Evolutionary conservation across 1,140 invertebrate species (phyloP), one percentile per base, ranked within the genome.

Genomic region (Eulimnadia texana): DNA sequence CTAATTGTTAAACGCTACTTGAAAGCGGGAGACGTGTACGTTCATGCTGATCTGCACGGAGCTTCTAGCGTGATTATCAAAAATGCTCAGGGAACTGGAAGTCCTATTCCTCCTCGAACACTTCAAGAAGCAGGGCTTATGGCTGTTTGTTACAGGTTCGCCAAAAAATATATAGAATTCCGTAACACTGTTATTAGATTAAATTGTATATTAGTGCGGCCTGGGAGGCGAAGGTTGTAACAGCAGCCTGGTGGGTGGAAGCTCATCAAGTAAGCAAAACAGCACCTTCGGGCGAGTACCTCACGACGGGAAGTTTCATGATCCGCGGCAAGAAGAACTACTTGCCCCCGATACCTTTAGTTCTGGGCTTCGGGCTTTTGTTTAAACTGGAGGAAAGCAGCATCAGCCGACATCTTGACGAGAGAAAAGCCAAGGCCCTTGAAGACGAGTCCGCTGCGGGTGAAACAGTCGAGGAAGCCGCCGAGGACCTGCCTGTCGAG

Each of bases 281-380:
- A 0, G 96, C 96, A 0, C 81, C 80, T 2, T 76, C 74, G 64
- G 81, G 81, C 58, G 81, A 84, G 67, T 83, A 82, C 67, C 69
- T 82, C 2, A 74, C 78, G 16, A 78, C 80, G n/a, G 94, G 95
- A 64, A 93, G 91, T 65, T 99, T 99, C 72, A 99, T 99, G 94
- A 91, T 99, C 69, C 79, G 94, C 64, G 96, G 95, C 20, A 96
- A 93, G 72, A 98, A 98, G 75, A 99, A 99, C 76, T 98, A 90
- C 74, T 73, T 98, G 13, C 90, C 92, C 0, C 89, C 92, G 2
- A 84, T 83, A 61, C 86, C 95, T 70, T 77, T 99, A 1, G 82
- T 93, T 51, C 85, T 98, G 76, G 96, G 96, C 2, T 85, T 98
- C 72, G 91, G 88, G 50, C 86, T 99, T 68, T 72, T 99, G 52